Percentiles rank a stretch among this genome's conserved stretches.
Conservation (phyloP, 1,140 invertebrate species). For the Pseudomyrmex concolor region DNA sequence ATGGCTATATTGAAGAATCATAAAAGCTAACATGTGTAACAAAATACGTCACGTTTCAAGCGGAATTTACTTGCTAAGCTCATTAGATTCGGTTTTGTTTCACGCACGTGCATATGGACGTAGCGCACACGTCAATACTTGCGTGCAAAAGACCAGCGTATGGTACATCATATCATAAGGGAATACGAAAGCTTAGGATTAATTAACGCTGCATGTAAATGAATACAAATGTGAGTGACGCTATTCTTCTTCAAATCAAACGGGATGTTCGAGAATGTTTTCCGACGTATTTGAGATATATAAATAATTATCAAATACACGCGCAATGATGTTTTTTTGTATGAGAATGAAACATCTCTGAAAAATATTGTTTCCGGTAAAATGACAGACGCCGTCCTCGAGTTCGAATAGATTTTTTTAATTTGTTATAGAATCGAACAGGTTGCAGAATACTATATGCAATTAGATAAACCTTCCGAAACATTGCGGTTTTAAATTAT, state of each 20-base stretch:
- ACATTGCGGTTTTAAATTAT: too few relatives aligned
- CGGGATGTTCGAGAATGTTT: background rate
- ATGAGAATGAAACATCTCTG: too few relatives aligned
- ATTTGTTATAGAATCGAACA: too few relatives aligned
- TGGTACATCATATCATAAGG: background rate
- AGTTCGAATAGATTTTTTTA: too few relatives aligned
- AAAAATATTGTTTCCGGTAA: too few relatives aligned
- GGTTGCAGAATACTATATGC: too few relatives aligned
- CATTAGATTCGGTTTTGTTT: conserved; percentile 18
- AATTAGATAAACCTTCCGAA: too few relatives aligned
- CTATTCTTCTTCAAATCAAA: conserved; percentile 8
- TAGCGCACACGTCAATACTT: conserved; percentile 11
- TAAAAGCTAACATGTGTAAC: conserved; percentile 2
- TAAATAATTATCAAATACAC: too few relatives aligned
- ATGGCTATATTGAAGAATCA: too few relatives aligned
- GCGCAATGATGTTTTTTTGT: too few relatives aligned
- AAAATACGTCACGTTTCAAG: conserved; percentile 2
- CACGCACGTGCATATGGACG: background rate
- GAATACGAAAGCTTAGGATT: conserved; percentile 20
- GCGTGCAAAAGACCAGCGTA: background rate
- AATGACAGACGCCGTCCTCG: too few relatives aligned
- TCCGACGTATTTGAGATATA: too few relatives aligned
- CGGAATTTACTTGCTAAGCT: conserved; percentile 21
- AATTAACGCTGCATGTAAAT: background rate
- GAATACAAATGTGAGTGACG: conserved; percentile 1